These are phyloP conservation scores for Trichopoda pennipes DNA, from an alignment of 2,888 invertebrate genomes.

Conservation along the genomic window DNA sequence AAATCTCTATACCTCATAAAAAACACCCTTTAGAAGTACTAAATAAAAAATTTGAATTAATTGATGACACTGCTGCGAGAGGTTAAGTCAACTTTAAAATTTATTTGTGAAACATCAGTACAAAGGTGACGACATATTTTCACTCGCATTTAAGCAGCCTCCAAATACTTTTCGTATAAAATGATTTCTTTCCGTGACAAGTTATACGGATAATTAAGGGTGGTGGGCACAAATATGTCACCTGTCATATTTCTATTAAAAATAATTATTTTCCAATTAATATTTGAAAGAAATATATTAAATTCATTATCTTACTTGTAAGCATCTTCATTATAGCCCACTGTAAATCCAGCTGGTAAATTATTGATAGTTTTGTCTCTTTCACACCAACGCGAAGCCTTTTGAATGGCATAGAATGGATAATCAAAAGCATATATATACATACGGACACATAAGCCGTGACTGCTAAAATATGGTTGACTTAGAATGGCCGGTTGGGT, in stretches of 20 bases:
- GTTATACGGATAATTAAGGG: slow-evolving; percentile 77
- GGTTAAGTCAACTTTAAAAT: too few species aligned
- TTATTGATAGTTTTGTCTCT: slow-evolving; percentile 71
- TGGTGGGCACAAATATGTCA: slow-evolving; percentile 78
- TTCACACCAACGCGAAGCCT: slow-evolving; percentile 73
- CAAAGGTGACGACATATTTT: background rate
- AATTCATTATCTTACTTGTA: slow-evolving; percentile 66
- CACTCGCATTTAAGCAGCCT: slow-evolving; percentile 29
- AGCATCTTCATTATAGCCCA: slow-evolving; percentile 75
- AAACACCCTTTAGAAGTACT: too few species aligned
- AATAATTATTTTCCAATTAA: background rate
- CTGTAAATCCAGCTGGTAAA: slow-evolving; percentile 76
- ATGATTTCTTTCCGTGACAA: slow-evolving; percentile 76
- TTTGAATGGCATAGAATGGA: slow-evolving; percentile 76
- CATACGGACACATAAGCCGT: slow-evolving; percentile 78
- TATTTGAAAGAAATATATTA: background rate
- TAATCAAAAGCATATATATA: slow-evolving; percentile 79
- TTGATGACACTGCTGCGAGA: too few species aligned
- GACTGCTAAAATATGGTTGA: slow-evolving; percentile 76
- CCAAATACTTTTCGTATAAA: slow-evolving; percentile 53
- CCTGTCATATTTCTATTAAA: slow-evolving; percentile 73
- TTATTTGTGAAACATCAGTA: background rate
- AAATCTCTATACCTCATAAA: too few species aligned
- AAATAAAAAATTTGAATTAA: too few species aligned
- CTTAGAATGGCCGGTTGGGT: slow-evolving; percentile 76